phyloP scores from a whole-genome alignment of 1,140 invertebrate genomes.

The Pentalonia nigronervosa region DNA sequence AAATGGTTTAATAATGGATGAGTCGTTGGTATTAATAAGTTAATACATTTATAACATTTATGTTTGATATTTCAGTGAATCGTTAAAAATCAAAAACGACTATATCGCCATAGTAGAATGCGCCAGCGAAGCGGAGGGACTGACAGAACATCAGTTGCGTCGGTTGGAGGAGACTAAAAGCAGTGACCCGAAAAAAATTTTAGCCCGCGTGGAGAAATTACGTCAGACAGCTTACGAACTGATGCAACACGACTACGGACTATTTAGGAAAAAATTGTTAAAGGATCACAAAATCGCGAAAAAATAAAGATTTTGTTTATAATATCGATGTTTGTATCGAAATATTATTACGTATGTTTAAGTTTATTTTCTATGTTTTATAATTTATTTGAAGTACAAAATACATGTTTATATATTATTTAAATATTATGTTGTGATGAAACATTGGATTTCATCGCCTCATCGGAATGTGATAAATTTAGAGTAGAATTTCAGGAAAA shows the following conservation, averaged over 20 bases:
- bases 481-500: not conserved
- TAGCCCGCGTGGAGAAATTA: conserved; percentile 27
- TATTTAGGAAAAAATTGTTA: conserved; percentile 50
- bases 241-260: conserved; percentile 31
- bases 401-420: not conserved
- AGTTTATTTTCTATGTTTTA: not conserved
- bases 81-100: conserved; percentile 1
- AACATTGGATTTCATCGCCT: not conserved
- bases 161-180: conserved; percentile 8
- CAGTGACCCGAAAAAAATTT: not conserved
- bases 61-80: conserved; percentile 3
- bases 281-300: conserved; percentile 29
- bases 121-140: not conserved
- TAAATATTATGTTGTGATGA: not conserved
- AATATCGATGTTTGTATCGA: not conserved
- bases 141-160: conserved; percentile 38
- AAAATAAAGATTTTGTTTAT: not conserved
- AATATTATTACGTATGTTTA: not conserved
- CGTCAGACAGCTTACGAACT: conserved; percentile 44
- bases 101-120: conserved; percentile 28
- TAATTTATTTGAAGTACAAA: conserved; percentile 28
- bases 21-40: not conserved
- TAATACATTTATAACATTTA: not conserved
- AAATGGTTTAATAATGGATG: no score
- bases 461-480: not conserved